Evolutionary conservation across 2,888 invertebrate genomes (phyloP).

Genomic region (Tryphoninae sp.): DNA sequence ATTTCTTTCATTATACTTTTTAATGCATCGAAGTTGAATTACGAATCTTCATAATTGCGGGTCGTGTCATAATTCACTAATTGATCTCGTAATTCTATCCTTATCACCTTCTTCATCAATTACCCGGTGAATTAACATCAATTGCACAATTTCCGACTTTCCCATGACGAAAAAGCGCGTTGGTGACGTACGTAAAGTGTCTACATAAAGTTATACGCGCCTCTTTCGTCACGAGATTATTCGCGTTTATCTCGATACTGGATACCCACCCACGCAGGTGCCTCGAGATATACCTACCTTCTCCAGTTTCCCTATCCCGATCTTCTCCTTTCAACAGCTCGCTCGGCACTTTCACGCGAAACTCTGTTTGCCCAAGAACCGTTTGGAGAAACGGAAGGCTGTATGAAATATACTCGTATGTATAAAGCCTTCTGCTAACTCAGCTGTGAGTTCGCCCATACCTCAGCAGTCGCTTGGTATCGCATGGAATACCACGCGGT

Average conservation of each 20-base stretch:
- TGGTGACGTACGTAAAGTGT: neutral
- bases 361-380: constrained; percentile 49
- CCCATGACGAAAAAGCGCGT: neutral
- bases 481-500: constrained; percentile 11
- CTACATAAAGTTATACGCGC: neutral
- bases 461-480: neutral
- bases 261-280: constrained; percentile 59
- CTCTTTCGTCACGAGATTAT: constrained; percentile 50
- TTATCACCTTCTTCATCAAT: no score
- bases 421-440: neutral
- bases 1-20: no score
- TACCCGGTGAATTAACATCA: neutral
- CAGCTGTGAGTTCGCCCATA: constrained; percentile 15
- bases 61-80: no score
- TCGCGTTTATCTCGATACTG: constrained; percentile 61
- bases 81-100: no score
- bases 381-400: constrained; percentile 46
- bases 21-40: no score
- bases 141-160: neutral
- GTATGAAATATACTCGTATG: neutral
- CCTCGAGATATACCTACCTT: constrained; percentile 39
- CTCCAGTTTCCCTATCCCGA: constrained; percentile 42
- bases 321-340: constrained; percentile 39
- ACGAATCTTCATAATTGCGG: no score
- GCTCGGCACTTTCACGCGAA: constrained; percentile 44